Evolutionary conservation across 2,888 invertebrate genomes (phyloP), one percentile per base, ranked within the genome.

Genomic region (Disparrhopalites patrizii): DNA sequence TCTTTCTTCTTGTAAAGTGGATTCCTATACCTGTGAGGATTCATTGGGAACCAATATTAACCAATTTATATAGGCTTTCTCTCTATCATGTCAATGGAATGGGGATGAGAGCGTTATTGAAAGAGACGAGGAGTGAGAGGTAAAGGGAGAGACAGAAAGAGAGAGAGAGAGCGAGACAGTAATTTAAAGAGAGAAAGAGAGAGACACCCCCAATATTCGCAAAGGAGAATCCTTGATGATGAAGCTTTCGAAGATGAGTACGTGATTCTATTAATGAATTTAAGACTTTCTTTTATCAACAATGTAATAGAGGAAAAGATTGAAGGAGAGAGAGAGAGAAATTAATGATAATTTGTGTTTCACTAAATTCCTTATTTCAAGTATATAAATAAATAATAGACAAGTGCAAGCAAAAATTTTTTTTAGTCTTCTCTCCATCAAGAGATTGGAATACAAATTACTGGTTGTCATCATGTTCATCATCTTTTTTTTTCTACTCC

Each of bases 211-310:
- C n/a, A n/a, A n/a, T n/a, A n/a, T n/a, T n/a, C n/a, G n/a, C n/a
- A n/a, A n/a, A n/a, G n/a, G n/a, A n/a, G n/a, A n/a, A n/a, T n/a
- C n/a, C n/a, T n/a, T n/a, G n/a, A n/a, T n/a, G n/a, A n/a, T n/a
- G n/a, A n/a, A n/a, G n/a, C n/a, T n/a, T 25, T 47, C 3, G 5
- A 47, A 10, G 7, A 20, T 47, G 47, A 47, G n/a, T 47, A 47
- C 47, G 47, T 47, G 47, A 47, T 47, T 47, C 23, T 47, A 47
- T 47, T 47, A 47, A 47, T 47, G n/a, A 47, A 23, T 47, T 47
- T 8, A 20, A 15, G 15, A 47, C 47, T 47, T 47, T 47, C 23
- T 10, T 47, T 47, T 23, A 47, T 47, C n/a, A n/a, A 51, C 10
- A n/a, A 40, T 25, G n/a, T 13, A 40, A 38, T 27, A 57, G 25